These are phyloP conservation scores for Antechinus stuartii DNA, from an alignment of 2,113 vertebrate species.

Conservation along the genomic window DNA sequence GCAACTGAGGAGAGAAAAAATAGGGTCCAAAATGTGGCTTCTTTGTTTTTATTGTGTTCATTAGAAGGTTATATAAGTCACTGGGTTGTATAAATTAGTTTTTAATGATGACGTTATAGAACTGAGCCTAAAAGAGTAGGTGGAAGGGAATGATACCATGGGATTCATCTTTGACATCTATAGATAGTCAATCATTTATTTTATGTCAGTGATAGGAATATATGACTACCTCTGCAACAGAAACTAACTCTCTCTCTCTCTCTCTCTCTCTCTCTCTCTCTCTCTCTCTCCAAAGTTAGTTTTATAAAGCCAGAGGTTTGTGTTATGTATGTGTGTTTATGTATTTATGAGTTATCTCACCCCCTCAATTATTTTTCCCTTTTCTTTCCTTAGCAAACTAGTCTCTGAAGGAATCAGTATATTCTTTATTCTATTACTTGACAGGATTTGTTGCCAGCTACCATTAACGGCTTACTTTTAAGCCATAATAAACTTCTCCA, in stretches of 20 bases:
- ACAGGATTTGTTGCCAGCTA: neutral
- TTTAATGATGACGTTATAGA: constrained; percentile 59
- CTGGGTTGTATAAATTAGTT: constrained; percentile 53
- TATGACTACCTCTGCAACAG: neutral
- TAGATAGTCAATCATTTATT: constrained; percentile 32
- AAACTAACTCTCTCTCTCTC: too few species aligned
- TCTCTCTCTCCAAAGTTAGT: neutral
- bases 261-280: too few species aligned
- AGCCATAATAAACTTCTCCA: neutral
- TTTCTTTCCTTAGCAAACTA: neutral
- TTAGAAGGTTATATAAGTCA: constrained; percentile 70
- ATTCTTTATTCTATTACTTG: neutral
- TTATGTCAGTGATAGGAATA: neutral
- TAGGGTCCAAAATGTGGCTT: neutral
- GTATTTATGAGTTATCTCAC: neutral
- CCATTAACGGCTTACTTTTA: neutral
- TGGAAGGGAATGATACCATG: neutral
- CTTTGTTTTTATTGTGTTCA: constrained; percentile 66
- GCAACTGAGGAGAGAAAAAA: constrained; percentile 49
- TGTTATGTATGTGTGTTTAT: neutral
- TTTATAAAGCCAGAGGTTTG: neutral
- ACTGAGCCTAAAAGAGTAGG: constrained; percentile 50
- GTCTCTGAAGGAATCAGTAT: neutral
- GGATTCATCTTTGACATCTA: constrained; percentile 25
- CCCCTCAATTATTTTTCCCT: neutral